Evolutionary conservation across 2,113 vertebrate genomes (phyloP).

Genomic region (Notarius lentiginosus): DNA sequence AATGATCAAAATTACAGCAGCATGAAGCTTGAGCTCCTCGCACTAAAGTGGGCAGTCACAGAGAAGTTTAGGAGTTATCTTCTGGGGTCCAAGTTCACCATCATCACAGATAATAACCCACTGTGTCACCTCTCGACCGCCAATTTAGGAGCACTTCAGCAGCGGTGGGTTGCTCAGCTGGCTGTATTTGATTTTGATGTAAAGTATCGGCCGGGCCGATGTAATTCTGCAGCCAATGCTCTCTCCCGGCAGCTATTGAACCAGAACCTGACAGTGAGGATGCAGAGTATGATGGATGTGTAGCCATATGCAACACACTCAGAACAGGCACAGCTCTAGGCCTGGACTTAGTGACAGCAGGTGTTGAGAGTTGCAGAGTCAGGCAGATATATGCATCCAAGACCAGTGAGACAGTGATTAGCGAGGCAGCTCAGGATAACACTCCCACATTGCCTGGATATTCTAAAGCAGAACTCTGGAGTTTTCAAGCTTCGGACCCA

Average conservation of each 20-base stretch:
- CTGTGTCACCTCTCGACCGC: background rate
- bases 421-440: background rate
- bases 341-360: background rate
- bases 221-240: background rate
- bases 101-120: conserved; percentile 24
- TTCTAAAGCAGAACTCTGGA: background rate
- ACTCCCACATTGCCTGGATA: background rate
- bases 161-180: conserved; percentile 14
- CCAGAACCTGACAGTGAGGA: background rate
- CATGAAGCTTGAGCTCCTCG: background rate
- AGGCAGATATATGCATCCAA: background rate
- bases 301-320: background rate
- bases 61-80: conserved; percentile 31
- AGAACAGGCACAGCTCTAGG: background rate
- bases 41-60: conserved; percentile 22
- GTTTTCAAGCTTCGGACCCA: background rate
- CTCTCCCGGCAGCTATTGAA: background rate
- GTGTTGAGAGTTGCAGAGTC: background rate
- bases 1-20: background rate
- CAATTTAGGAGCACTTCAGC: conserved; percentile 13
- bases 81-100: background rate
- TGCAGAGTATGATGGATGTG: background rate
- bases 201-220: background rate
- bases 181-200: conserved; percentile 18
- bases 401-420: background rate